Percentiles rank a stretch among this genome's conserved stretches.
Evolutionary conservation across 2,888 invertebrate genomes (phyloP).

Genomic region (Alviniconcha strummeri): DNA sequence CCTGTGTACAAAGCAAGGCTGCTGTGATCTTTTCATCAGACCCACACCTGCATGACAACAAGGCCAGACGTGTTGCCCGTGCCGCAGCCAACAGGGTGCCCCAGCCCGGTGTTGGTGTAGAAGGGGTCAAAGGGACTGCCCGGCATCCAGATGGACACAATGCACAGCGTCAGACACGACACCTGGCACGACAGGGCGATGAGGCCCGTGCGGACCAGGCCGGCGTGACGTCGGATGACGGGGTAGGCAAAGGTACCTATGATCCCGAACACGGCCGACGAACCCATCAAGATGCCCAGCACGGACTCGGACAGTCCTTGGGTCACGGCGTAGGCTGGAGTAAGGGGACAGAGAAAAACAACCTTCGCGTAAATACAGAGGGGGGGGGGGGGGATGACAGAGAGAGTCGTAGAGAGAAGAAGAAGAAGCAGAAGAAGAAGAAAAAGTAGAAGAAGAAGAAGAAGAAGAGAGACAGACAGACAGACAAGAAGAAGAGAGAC

Average conservation of each 20-base stretch:
- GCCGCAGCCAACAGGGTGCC: background rate
- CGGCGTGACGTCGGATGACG: conserved; percentile 66
- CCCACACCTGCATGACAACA: background rate
- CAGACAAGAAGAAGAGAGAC: too few relatives aligned
- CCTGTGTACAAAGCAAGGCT: background rate
- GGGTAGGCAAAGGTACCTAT: conserved; percentile 75
- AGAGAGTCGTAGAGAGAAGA: background rate
- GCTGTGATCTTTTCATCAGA: background rate
- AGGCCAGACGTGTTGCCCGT: background rate
- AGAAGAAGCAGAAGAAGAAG: background rate
- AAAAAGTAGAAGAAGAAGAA: background rate
- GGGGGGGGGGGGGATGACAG: background rate
- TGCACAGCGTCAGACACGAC: conserved; percentile 72
- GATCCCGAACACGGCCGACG: conserved; percentile 75
- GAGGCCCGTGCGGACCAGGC: conserved; percentile 69
- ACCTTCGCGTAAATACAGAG: too few relatives aligned
- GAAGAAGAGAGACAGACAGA: background rate
- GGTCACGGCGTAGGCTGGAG: conserved; percentile 72
- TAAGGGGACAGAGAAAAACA: background rate
- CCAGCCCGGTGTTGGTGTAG: background rate
- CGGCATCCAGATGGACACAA: conserved; percentile 74
- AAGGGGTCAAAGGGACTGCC: conserved; percentile 74
- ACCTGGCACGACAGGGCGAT: conserved; percentile 66
- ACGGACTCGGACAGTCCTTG: conserved; percentile 73
- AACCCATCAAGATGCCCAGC: conserved; percentile 73